Percentiles rank a stretch among this genome's conserved stretches.
These are phyloP conservation scores for Solenopsis fugax DNA, from an alignment of 1,140 invertebrate genomes.

Conservation along the genomic window DNA sequence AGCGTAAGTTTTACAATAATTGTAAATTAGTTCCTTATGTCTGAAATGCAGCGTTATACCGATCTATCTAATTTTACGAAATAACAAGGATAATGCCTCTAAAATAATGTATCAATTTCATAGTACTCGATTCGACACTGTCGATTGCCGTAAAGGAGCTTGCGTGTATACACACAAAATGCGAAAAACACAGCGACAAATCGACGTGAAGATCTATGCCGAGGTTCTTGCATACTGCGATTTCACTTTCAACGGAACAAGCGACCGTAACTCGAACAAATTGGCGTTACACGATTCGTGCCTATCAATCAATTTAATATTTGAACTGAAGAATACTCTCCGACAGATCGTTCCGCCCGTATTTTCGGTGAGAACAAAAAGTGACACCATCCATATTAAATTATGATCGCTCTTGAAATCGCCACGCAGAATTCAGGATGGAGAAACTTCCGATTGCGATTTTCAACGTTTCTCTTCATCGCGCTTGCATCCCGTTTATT, in stretches of 20 bases:
- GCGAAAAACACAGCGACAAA: conserved; percentile 53
- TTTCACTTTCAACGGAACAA: conserved; percentile 73
- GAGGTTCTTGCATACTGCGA: conserved; percentile 67
- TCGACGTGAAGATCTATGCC: conserved; percentile 63
- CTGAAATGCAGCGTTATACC: background rate
- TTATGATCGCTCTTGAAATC: conserved; percentile 4
- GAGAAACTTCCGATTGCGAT: conserved; percentile 42
- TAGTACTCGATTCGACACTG: conserved; percentile 2
- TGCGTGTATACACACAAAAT: conserved; percentile 29
- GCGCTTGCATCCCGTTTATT: conserved; percentile 19
- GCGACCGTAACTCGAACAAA: conserved; percentile 75
- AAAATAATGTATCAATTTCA: conserved; percentile 22
- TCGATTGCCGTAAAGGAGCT: background rate
- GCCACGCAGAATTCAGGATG: background rate
- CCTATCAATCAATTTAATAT: conserved; percentile 67
- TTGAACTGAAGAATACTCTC: conserved; percentile 24
- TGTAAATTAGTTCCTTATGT: background rate
- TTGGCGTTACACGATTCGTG: conserved; percentile 67
- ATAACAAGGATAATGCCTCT: background rate
- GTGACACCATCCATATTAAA: conserved; percentile 2
- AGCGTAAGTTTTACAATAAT: background rate
- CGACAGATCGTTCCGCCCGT: background rate
- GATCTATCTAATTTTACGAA: background rate
- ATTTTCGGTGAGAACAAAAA: background rate
- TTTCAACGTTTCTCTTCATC: conserved; percentile 33